Evolutionary conservation across 2,888 invertebrate genomes (phyloP), one percentile per base, ranked within the genome.

Genomic region (Malachius bipustulatus): DNA sequence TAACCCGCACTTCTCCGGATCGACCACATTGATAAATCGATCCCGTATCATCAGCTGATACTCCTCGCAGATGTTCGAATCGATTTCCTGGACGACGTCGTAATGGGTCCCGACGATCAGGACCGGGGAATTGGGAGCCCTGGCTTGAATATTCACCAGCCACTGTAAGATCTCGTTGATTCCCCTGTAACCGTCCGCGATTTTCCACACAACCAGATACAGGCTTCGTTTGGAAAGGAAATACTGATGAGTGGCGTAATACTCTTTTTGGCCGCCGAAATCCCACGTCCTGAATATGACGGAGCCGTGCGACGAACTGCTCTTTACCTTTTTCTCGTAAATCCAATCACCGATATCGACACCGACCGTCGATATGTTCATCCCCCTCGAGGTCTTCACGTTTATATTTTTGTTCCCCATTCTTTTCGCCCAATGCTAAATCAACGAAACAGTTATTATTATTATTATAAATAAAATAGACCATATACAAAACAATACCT

Each of bases 171-270:
- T 87, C 48, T 85, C 87, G 10, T 82, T 80, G 9, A 98, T 75
- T 0, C 94, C 97, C 47, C 75, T 73, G 54, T 88, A 75, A 0
- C 97, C 97, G 50, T 96, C 94, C 0, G 81, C 82, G 34, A 94
- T 84, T 48, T 81, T 77, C 96, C 97, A 98, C 3, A 96, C 75
- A 1, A 97, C 96, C 35, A 98, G 67, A 60, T 96, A 98, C 19
- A 98, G 66, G 44, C 94, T 91, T 9, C 97, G 73, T 40, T 91
- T 87, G 0, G 96, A 94, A 30, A 98, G 66, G 61, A 98, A 98
- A 62, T 98, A 98, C 59, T 97, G 96, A 69, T 97, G 97, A 0
- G 97, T 97, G 0, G 96, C 90, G 60, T 97, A 97, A 60, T 97
- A 79, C 75, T 98, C 97, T 56, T 82, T 80, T 65, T 96, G 97